Base-by-base conservation (phyloP, 2,113 vertebrate species). In the Conger conger region DNA sequence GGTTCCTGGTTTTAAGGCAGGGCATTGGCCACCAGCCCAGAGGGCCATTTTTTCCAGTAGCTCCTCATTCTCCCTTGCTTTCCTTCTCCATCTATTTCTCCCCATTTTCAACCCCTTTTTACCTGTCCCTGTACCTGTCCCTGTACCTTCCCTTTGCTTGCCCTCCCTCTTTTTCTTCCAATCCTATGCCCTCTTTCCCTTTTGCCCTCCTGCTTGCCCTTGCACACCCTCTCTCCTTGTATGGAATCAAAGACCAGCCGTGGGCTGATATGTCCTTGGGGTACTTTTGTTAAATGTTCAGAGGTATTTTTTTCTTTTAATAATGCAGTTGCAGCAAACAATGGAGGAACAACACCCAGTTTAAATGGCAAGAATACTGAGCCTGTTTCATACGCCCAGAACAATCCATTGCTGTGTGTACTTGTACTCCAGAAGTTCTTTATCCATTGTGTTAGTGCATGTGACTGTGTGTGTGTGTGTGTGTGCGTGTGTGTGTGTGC, bases 241-340 rank as follows among this genome's bases (percentile, higher is more conserved):
- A 94, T 91, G 95, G 92, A 95, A 95, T 95, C 93, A 80, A 93
- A 95, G 90, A 92, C 89, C 88, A 93, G 92, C 91, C 90, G 83
- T 91, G 84, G 53, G 92, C 94, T 94, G 91, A 91, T 92, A 92
- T 92, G 93, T 95, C 95, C 95, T 96, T 93, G 88, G 95, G 94
- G 93, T 93, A 94, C 91, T 94, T 96, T 96, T 95, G 94, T 95
- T 95, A 87, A 86, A 92, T 90, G n/a, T 90, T 91, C 95, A 94
- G 94, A 94, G 91, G 94, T 94, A 93, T 93, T 93, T n/a, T 93
- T 94, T 95, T 93, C 94, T 93, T 91, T 95, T 94, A 93, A 94
- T 93, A 94, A 94, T 86, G 87, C 79, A 77, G 91, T 83, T 82
- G 90, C 90, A 91, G 87, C 92, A 94, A 93, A 94, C 90, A 87